A percentile compares a stretch with the other conserved stretches of the same genome.
These are phyloP conservation scores for Mactromeris polynyma DNA, from an alignment of 2,888 invertebrate genomes.

Conservation along the genomic window DNA sequence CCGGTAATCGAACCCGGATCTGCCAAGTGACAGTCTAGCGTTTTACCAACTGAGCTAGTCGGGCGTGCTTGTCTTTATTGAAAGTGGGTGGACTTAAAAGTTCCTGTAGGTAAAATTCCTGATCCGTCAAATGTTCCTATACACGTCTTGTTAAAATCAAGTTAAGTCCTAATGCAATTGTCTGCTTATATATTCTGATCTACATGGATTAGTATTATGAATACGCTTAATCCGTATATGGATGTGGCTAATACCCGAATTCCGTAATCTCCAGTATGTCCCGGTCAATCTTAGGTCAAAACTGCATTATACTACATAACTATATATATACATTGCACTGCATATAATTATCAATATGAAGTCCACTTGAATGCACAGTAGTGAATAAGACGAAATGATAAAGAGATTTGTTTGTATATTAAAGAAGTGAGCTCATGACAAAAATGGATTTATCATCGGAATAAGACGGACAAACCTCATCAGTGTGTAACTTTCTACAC, in stretches of 20 bases:
- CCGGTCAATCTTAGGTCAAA: constrained; percentile 8
- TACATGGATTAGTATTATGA: background rate
- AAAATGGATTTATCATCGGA: background rate
- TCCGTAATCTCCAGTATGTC: background rate
- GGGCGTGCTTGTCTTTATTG: too few species aligned
- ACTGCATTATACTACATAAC: background rate
- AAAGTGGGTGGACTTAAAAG: background rate
- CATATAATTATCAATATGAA: background rate
- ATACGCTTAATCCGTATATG: background rate
- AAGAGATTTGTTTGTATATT: background rate
- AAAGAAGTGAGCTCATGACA: background rate
- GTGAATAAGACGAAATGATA: background rate
- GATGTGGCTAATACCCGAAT: constrained; percentile 14
- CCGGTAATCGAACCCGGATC: too few species aligned
- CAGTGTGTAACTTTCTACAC: background rate
- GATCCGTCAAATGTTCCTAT: background rate
- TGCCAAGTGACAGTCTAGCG: too few species aligned
- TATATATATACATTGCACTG: background rate
- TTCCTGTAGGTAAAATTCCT: background rate
- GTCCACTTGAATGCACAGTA: background rate
- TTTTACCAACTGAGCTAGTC: too few species aligned
- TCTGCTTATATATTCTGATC: background rate
- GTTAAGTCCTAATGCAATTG: background rate
- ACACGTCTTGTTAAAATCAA: background rate
- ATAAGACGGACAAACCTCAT: background rate